Evolutionary conservation across 2,113 vertebrate genomes (phyloP).

Genomic region (Fulmarus glacialis): DNA sequence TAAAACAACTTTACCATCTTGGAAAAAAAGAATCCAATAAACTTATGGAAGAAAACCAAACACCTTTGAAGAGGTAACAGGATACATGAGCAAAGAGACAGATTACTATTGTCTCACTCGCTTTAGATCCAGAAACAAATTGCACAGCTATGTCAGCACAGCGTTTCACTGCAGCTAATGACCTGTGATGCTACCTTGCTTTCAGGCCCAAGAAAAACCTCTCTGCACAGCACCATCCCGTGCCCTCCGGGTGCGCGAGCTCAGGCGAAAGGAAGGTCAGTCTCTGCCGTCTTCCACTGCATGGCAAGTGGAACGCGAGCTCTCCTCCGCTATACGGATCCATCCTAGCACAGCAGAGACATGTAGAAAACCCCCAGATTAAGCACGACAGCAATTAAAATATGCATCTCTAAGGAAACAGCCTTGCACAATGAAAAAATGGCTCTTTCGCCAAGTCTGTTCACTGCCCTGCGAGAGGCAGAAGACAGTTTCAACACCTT

Average conservation of each 20-base stretch:
- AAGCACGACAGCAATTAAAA: background rate
- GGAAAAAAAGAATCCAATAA: background rate
- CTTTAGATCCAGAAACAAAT: background rate
- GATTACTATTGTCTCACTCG: background rate
- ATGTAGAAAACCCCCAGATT: background rate
- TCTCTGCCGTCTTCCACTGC: background rate
- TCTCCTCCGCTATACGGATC: rapidly evolving
- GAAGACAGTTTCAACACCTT: background rate
- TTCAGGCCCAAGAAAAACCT: background rate
- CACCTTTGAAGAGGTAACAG: background rate
- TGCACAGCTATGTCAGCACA: background rate
- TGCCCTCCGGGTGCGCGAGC: rapidly evolving
- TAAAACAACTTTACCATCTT: background rate
- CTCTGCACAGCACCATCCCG: rapidly evolving
- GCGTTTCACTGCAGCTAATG: background rate
- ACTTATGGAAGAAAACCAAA: background rate
- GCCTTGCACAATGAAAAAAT: background rate
- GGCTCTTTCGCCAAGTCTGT: background rate
- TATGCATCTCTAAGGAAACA: too few relatives aligned
- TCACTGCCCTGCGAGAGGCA: background rate
- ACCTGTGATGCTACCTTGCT: background rate
- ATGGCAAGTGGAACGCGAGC: rapidly evolving
- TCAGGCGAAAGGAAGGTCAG: too few relatives aligned
- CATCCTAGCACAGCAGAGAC: background rate
- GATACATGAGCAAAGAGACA: background rate